Base-by-base conservation (phyloP, 2,113 vertebrate genomes). In the Columba janthina region DNA sequence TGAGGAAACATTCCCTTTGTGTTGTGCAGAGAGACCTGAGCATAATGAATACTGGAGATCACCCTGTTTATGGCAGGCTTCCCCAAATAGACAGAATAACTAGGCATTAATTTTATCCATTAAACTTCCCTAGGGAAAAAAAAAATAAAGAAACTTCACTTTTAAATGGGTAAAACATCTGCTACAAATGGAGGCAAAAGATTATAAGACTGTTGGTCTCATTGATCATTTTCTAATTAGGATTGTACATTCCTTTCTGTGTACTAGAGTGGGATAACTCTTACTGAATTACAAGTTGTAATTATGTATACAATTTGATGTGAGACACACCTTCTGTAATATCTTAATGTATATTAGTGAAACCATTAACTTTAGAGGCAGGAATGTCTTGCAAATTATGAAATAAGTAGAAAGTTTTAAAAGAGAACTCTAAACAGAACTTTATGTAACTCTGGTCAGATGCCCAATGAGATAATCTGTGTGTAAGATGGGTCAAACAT, bases 201-300 rank as follows among this genome's bases (percentile, higher is more conserved):
- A 85, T 50, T 10, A 0, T 61, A 85, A 82, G 48, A 34, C 36
- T 54, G 32, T 44, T 88, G 78, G 38, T 80, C 50, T 82, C 57
- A 82, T 12, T 72, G 78, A 95, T 77, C 12, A 66, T 62, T 80
- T 96, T 77, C 67, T 88, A 85, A 88, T 85, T 82, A 88, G 62
- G 34, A 60, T 34, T 93, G 51, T 34, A 53, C 25, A 31, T 32
- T 83, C 26, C 22, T 46, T 58, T 82, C 44, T 58, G 5, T 54
- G 61, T 36, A n/a, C n/a, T 56, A 67, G 4, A 71, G 54, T 14
- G 15, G 57, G 69, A 58, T 53, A 73, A 82, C 76, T 94, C 44
- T 77, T 85, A 78, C 1, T 1, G 56, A 85, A 69, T 72, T 88
- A 73, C 62, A 87, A 72, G 7, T 58, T 91, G 29, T 46, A 86